Evolutionary conservation across 2,888 invertebrate genomes (phyloP).

Genomic region (Octonoba sinensis): DNA sequence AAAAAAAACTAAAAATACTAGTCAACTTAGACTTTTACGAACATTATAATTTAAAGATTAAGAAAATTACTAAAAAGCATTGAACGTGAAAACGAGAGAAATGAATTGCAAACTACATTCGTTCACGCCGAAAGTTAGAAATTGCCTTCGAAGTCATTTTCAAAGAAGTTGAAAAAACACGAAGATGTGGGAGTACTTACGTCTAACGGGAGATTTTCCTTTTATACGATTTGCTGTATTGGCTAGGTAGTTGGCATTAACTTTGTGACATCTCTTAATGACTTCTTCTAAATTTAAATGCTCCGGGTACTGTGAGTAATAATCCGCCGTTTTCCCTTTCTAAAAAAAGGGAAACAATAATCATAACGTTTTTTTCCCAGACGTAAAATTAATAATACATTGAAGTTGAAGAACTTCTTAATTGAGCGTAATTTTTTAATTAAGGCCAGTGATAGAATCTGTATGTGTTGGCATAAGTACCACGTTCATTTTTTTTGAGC

Average conservation of each 20-base stretch:
- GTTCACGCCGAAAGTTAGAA: too few relatives aligned
- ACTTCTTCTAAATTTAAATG: constrained; percentile 68
- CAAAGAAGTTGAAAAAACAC: too few relatives aligned
- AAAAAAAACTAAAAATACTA: too few relatives aligned
- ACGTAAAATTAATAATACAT: neutral
- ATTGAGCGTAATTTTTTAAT: neutral
- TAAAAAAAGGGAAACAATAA: constrained; percentile 56
- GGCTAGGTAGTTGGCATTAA: constrained; percentile 67
- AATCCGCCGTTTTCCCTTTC: constrained; percentile 71
- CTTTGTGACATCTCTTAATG: constrained; percentile 66
- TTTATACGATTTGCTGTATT: constrained; percentile 66
- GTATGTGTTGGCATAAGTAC: too few relatives aligned
- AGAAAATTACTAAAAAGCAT: too few relatives aligned
- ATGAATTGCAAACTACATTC: too few relatives aligned
- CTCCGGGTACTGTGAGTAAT: constrained; percentile 70
- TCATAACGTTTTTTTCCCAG: too few relatives aligned
- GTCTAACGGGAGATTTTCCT: constrained; percentile 65
- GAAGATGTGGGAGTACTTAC: constrained; percentile 44
- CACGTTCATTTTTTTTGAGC: too few relatives aligned
- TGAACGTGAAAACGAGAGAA: neutral
- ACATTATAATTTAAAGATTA: too few relatives aligned
- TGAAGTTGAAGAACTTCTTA: neutral
- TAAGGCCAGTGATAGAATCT: too few relatives aligned
- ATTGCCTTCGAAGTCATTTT: too few relatives aligned
- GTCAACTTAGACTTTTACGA: too few relatives aligned